phyloP scores from a whole-genome alignment of 2,113 vertebrate species.

The Crotalus helleri region DNA sequence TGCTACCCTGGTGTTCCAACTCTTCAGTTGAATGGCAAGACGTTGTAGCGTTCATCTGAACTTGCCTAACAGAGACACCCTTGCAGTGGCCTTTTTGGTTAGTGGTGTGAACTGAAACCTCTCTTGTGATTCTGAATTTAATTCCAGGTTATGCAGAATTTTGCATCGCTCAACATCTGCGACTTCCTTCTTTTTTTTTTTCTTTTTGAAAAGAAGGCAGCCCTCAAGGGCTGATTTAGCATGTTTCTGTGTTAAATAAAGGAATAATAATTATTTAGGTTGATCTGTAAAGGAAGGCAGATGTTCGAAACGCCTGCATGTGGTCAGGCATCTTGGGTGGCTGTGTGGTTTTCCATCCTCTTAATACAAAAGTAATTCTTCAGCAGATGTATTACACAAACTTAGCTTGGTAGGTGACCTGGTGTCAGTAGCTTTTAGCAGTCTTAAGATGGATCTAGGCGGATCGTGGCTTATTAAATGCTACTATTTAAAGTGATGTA shows the following conservation, averaged over 20 bases:
- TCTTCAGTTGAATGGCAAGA: not conserved
- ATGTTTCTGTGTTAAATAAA: conserved; percentile 45
- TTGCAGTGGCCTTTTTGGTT: not conserved
- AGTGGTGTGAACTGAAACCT: not conserved
- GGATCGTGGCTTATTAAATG: not conserved
- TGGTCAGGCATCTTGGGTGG: conserved; percentile 51
- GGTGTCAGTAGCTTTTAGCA: conserved; percentile 11
- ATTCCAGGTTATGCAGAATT: not conserved
- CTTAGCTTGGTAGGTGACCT: conserved; percentile 25
- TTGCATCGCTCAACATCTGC: not conserved
- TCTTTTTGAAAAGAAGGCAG: not conserved
- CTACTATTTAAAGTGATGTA: not conserved
- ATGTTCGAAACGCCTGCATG: conserved; percentile 37
- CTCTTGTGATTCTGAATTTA: not conserved
- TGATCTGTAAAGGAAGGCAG: conserved; percentile 44
- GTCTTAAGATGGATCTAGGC: not conserved
- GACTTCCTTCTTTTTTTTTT: not conserved
- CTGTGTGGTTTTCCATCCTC: conserved; percentile 50
- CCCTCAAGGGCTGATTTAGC: conserved; percentile 57
- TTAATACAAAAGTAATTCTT: conserved; percentile 42
- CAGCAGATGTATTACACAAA: not conserved
- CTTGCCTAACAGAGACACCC: no score
- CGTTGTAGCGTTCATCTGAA: not conserved
- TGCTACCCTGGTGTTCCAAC: not conserved
- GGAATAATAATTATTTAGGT: conserved; percentile 42